Base-by-base conservation (phyloP, 2,888 invertebrate genomes). In the Latrodectus hesperus region DNA sequence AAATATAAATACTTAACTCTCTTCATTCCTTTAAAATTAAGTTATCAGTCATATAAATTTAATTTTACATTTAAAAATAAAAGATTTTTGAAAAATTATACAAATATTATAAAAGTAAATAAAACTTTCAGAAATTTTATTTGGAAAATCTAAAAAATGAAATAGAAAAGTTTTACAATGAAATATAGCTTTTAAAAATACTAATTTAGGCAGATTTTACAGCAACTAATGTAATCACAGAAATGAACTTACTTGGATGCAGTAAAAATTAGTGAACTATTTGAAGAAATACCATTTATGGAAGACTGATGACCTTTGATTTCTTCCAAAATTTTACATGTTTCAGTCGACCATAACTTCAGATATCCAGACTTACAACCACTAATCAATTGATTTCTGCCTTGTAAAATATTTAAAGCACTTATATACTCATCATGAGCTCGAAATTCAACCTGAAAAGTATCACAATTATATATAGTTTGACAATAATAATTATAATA, bases 401-500 rank as follows among this genome's bases (percentile, higher is more conserved):
- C 93, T 38, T 93, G 93, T 93, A 92, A 93, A 91, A 93, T 93
- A 92, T 94, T 94, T 92, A 96, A 93, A 86, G 96, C 96, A 90
- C 95, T 95, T 90, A 97, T 95, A 96, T 96, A 96, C 91, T 96
- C 96, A 92, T 96, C 96, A 93, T 97, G 97, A 75, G 96, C 96
- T 92, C 95, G 95, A 93, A 96, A 96, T 89, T 96, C 93, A 38
- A 95, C 94, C 94, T 94, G 91, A 22, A 92, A 91, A 64, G 0
- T 22, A 81, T 75, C 22, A 74, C 26, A 52, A 17, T 51, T 17
- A 12, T 38, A 12, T 38, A 22, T 22, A 1, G 22, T 22, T 22
- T 22, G 22, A 22, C 22, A 1, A 22, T 14, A 74, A 38, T 11
- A 64, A 38, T 49, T 75, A 38, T 72, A 49, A 49, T 51, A 14